Percentiles rank a stretch among this genome's conserved stretches.
Conservation (phyloP, 2,113 vertebrate genomes). For the Lichenostomus cassidix region DNA sequence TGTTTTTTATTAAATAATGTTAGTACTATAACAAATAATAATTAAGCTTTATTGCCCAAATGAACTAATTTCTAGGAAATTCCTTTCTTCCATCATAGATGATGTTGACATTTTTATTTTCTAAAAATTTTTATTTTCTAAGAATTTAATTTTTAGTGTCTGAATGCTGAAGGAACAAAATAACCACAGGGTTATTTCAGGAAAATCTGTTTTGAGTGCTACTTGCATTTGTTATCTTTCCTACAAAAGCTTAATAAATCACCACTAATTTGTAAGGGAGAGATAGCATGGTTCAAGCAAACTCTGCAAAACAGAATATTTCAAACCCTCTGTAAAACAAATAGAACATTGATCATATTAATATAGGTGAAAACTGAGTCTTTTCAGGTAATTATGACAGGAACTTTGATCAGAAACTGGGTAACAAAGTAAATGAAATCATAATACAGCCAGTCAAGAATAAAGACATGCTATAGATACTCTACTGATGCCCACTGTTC, state of each 20-base stretch:
- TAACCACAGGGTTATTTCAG: background rate
- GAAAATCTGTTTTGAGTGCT: background rate
- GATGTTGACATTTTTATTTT: background rate
- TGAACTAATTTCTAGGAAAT: background rate
- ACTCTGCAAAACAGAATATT: background rate
- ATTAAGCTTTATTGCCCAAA: background rate
- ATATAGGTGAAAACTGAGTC: background rate
- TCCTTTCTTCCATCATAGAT: background rate
- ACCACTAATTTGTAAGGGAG: background rate
- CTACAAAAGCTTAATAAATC: background rate
- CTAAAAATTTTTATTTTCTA: background rate
- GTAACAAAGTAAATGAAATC: background rate
- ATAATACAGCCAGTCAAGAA: background rate
- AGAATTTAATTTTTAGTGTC: background rate
- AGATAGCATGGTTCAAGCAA: background rate
- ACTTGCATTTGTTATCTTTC: background rate
- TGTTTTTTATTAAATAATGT: background rate
- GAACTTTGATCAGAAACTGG: background rate
- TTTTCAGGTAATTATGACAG: background rate
- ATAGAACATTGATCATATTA: background rate
- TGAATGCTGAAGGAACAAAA: slow-evolving; percentile 11
- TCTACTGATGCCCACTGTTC: background rate
- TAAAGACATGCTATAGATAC: background rate
- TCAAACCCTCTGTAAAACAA: background rate
- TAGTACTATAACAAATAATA: background rate